A percentile compares a stretch with the other conserved stretches of the same genome.
Conservation (phyloP, 2,113 vertebrate species). For the Eudyptes chrysolophus region DNA sequence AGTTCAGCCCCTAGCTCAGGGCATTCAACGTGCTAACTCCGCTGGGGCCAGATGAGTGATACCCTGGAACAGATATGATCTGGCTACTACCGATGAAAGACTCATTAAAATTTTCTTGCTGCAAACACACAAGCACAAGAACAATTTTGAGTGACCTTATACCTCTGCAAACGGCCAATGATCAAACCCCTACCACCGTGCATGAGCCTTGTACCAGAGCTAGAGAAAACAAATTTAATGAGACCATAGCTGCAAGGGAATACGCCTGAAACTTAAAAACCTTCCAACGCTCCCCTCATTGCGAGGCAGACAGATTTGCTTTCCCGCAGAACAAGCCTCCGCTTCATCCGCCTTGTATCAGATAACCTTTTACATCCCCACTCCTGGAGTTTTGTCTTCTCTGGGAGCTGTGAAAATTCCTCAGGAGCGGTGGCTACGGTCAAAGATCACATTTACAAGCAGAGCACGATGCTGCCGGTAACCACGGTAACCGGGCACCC, state of each 20-base stretch:
- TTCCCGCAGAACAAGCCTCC: conserved; percentile 31
- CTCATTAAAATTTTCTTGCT: conserved; percentile 51
- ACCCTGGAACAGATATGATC: conserved; percentile 5
- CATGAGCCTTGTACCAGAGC: neutral
- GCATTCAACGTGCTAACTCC: neutral
- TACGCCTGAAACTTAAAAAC: neutral
- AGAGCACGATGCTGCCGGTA: conserved; percentile 45
- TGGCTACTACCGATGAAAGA: conserved; percentile 5
- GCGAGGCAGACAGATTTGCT: neutral
- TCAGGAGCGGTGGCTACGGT: conserved; percentile 14
- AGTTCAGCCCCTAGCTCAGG: neutral
- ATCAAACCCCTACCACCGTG: neutral
- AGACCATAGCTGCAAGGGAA: neutral
- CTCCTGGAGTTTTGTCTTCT: conserved; percentile 45
- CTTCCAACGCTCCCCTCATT: neutral
- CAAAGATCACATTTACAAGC: conserved; percentile 64
- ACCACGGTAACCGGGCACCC: conserved; percentile 61
- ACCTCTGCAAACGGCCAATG: neutral
- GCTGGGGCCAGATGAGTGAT: conserved; percentile 37
- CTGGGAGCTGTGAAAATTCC: conserved; percentile 61
- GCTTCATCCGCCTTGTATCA: conserved; percentile 35
- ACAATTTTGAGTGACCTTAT: conserved; percentile 18
- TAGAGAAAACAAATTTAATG: conserved; percentile 34
- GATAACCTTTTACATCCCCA: conserved; percentile 63
- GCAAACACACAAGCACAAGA: neutral